These are phyloP conservation scores for Luffia ferchaultella DNA, from an alignment of 2,888 invertebrate genomes.

Conservation along the genomic window DNA sequence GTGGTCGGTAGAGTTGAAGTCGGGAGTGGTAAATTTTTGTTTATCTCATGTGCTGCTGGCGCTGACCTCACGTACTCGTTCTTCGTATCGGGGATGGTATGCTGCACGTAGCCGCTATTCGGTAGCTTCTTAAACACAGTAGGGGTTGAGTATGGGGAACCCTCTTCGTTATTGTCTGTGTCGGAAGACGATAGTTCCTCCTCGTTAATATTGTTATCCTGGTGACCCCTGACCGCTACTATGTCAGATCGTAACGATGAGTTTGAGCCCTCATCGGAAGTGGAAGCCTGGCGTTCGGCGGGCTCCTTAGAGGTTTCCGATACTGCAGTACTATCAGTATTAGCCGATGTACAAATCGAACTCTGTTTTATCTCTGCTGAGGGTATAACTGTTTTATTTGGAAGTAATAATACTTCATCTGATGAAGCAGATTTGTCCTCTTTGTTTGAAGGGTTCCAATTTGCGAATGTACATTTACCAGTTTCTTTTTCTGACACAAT, in stretches of 20 bases:
- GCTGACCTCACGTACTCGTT: slow-evolving; percentile 31
- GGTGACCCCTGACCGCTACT: slow-evolving; percentile 29
- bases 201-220: slow-evolving; percentile 18
- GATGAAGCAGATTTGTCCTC: slow-evolving; percentile 49
- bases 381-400: slow-evolving; percentile 37
- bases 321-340: slow-evolving; percentile 55
- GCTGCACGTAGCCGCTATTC: slow-evolving; percentile 36
- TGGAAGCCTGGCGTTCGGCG: slow-evolving; percentile 44
- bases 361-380: slow-evolving; percentile 40
- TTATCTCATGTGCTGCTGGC: slow-evolving; percentile 24
- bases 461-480: slow-evolving; percentile 43
- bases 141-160: slow-evolving; percentile 34
- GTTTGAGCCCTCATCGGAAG: slow-evolving; percentile 48
- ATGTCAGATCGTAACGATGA: slow-evolving; percentile 45
- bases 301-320: slow-evolving; percentile 43
- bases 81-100: slow-evolving; percentile 24
- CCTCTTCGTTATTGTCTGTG: slow-evolving; percentile 19
- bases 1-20: slow-evolving; percentile 31
- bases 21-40: slow-evolving; percentile 21
- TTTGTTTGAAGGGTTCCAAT: slow-evolving; percentile 44
- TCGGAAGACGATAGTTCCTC: neutral
- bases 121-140: slow-evolving; percentile 42
- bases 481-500: slow-evolving; percentile 53
- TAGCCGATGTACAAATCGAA: slow-evolving; percentile 44
- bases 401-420: slow-evolving; percentile 51